Conservation (phyloP, 2,888 invertebrate species). For the Meta bourneti region DNA sequence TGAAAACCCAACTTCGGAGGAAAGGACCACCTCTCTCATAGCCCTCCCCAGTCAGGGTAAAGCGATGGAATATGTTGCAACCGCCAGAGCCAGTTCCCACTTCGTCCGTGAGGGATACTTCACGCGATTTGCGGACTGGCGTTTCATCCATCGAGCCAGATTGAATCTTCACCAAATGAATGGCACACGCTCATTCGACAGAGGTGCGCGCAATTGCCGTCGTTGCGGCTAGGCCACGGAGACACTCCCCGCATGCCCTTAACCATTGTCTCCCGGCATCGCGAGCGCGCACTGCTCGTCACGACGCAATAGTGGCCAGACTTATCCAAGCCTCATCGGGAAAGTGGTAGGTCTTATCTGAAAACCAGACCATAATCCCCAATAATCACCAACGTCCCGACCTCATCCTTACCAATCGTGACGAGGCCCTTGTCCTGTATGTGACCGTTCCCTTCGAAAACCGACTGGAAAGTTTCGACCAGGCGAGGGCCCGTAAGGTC, state of each 20-base stretch:
- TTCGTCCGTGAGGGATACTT: not conserved
- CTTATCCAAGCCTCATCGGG: not conserved
- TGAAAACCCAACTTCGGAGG: not conserved
- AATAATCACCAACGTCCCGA: not conserved
- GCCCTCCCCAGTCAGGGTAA: not conserved
- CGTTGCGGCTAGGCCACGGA: not conserved
- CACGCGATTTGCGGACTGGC: conserved; percentile 6
- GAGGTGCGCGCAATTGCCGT: not conserved
- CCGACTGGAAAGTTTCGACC: not conserved
- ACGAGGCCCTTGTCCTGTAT: not conserved
- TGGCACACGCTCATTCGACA: not conserved
- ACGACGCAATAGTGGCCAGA: not conserved
- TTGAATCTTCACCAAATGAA: not conserved
- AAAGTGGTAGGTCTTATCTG: not conserved
- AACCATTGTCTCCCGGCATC: not conserved
- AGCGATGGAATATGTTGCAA: not conserved
- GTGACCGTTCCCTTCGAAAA: not conserved
- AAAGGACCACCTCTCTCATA: not conserved
- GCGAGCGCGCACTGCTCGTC: not conserved
- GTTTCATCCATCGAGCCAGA: not conserved
- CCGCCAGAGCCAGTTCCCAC: not conserved
- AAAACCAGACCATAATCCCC: not conserved
- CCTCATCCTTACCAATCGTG: not conserved
- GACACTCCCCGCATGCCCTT: not conserved
- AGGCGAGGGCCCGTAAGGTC: not conserved